Conservation (phyloP, 1,140 invertebrate genomes). For the Drosophila navojoa region DNA sequence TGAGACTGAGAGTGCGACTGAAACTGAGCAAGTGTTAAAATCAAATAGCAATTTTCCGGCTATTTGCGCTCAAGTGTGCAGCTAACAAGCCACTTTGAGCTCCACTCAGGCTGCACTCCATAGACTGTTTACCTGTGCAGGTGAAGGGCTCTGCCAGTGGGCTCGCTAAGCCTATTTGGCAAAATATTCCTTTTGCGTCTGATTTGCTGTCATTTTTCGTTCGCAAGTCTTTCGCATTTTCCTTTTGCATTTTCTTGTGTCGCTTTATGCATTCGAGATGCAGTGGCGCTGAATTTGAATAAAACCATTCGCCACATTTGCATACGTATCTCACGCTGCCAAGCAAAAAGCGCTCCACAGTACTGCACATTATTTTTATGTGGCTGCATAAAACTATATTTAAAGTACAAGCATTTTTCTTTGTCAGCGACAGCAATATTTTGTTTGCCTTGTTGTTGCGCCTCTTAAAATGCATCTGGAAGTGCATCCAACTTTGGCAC, state of each 20-base stretch:
- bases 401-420: conserved; percentile 40
- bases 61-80: conserved; percentile 62
- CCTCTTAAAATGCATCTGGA: conserved; percentile 4
- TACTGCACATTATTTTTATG: conserved; percentile 23
- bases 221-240: not conserved
- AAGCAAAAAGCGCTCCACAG: conserved; percentile 7
- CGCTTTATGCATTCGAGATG: conserved; percentile 67
- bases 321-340: conserved; percentile 59
- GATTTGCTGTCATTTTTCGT: conserved; percentile 30
- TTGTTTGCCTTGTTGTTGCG: conserved; percentile 2
- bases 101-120: conserved; percentile 50
- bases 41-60: conserved; percentile 52
- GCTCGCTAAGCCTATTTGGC: conserved; percentile 63
- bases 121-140: conserved; percentile 53
- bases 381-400: conserved; percentile 22
- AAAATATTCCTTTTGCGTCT: conserved; percentile 23
- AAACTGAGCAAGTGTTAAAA: conserved; percentile 20
- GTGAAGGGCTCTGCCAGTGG: not conserved
- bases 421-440: conserved; percentile 22
- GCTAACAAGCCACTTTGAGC: conserved; percentile 66
- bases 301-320: conserved; percentile 77
- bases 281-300: conserved; percentile 68
- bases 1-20: not conserved
- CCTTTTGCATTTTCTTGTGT: conserved; percentile 22
- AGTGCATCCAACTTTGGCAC: not conserved